phyloP scores from a whole-genome alignment of 2,888 invertebrate genomes.

The Drosophila helvetica region DNA sequence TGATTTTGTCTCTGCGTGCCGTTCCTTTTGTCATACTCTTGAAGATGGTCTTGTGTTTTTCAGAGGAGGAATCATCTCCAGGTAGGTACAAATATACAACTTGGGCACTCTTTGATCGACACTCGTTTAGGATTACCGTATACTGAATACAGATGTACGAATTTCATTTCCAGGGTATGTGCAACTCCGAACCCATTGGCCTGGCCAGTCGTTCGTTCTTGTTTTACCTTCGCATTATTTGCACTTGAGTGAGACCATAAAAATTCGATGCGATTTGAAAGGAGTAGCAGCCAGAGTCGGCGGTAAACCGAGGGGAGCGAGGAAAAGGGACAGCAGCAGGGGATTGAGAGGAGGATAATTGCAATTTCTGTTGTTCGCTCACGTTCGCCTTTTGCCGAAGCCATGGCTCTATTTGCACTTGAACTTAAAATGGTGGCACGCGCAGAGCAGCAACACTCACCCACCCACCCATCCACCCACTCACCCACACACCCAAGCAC shows the following conservation, averaged over 20 bases:
- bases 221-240: constrained; percentile 43
- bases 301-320: background rate
- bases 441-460: constrained; percentile 15
- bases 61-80: background rate
- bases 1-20: background rate
- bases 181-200: background rate
- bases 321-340: background rate
- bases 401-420: constrained; percentile 65
- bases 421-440: constrained; percentile 59
- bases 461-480: background rate
- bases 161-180: no score
- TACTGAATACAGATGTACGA: no score
- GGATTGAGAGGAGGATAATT: constrained; percentile 44
- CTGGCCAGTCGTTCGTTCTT: constrained; percentile 1
- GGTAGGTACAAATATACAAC: background rate
- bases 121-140: background rate
- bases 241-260: constrained; percentile 53
- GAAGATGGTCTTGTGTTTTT: background rate
- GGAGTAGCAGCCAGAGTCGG: background rate
- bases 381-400: constrained; percentile 47
- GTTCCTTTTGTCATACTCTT: constrained; percentile 20
- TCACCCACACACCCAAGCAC: no score
- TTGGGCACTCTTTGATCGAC: background rate
- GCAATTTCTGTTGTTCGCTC: constrained; percentile 56
- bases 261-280: constrained; percentile 42